phyloP scores from a whole-genome alignment of 1,140 invertebrate genomes.

The Heliconius hewitsoni region DNA sequence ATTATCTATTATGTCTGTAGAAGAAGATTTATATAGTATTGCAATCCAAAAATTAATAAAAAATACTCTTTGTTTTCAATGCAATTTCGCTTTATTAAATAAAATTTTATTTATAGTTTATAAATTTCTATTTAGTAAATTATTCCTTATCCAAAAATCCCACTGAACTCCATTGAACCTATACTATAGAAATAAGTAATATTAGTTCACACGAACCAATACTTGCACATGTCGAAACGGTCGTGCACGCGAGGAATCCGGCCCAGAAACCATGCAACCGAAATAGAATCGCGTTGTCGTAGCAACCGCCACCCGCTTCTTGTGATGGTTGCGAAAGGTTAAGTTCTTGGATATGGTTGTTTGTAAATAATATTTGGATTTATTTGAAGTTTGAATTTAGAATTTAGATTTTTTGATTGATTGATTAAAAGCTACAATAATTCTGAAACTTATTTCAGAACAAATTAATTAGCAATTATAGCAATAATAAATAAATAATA shows the following conservation, averaged over 20 bases:
- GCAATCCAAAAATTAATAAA: too few species aligned
- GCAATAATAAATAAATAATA: too few species aligned
- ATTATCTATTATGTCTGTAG: neutral
- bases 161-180: neutral
- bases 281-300: conserved; percentile 10
- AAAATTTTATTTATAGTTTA: too few species aligned
- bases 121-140: too few species aligned
- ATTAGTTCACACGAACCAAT: neutral
- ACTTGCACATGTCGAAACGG: neutral
- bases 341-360: neutral
- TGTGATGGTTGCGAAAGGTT: neutral
- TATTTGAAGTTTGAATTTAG: neutral
- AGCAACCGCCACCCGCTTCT: neutral
- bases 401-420: too few species aligned
- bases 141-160: neutral
- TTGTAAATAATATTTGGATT: neutral
- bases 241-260: conserved; percentile 4
- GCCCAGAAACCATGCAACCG: conserved; percentile 8
- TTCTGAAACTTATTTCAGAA: too few species aligned
- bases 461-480: too few species aligned
- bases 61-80: too few species aligned
- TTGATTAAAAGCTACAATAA: too few species aligned
- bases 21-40: too few species aligned
- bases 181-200: neutral
- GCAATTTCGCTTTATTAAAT: too few species aligned